A percentile compares a stretch with the other conserved stretches of the same genome.
Conservation (phyloP, 2,113 vertebrate genomes). For the Meriones unguiculatus region DNA sequence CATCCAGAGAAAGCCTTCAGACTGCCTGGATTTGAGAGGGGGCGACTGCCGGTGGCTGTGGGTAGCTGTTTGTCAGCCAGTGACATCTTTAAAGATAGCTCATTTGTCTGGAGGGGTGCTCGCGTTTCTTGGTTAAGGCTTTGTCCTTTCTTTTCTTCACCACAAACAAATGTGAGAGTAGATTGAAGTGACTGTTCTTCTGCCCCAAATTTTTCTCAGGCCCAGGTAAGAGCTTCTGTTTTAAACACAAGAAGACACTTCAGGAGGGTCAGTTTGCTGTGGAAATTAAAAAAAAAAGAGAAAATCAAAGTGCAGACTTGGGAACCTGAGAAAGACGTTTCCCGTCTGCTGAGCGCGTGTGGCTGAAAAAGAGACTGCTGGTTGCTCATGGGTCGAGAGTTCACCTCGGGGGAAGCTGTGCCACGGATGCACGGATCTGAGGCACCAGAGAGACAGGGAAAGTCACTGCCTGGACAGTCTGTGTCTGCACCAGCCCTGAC, state of each 20-base stretch:
- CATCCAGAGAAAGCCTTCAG: slow-evolving; percentile 43
- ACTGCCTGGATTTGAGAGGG: neutral
- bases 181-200: neutral
- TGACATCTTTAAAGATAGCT: slow-evolving; percentile 8
- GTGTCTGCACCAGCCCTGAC: neutral
- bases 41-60: neutral
- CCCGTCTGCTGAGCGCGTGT: slow-evolving; percentile 4
- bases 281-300: neutral
- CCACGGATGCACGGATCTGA: neutral
- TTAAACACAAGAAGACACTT: slow-evolving; percentile 14
- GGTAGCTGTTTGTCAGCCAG: neutral
- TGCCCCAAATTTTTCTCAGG: slow-evolving; percentile 13
- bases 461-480: neutral
- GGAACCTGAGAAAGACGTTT: neutral
- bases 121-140: neutral
- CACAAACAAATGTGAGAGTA: slow-evolving; percentile 26
- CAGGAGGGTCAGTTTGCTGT: neutral
- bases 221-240: slow-evolving; percentile 9
- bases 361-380: neutral
- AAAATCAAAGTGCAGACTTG: neutral
- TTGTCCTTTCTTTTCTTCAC: slow-evolving; percentile 3
- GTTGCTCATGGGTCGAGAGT: neutral
- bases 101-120: slow-evolving; percentile 15
- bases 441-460: neutral
- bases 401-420: neutral